Percentiles rank a stretch among this genome's conserved stretches.
These are phyloP conservation scores for Leptopilina boulardi DNA, from an alignment of 1,140 invertebrate genomes.

Conservation along the genomic window DNA sequence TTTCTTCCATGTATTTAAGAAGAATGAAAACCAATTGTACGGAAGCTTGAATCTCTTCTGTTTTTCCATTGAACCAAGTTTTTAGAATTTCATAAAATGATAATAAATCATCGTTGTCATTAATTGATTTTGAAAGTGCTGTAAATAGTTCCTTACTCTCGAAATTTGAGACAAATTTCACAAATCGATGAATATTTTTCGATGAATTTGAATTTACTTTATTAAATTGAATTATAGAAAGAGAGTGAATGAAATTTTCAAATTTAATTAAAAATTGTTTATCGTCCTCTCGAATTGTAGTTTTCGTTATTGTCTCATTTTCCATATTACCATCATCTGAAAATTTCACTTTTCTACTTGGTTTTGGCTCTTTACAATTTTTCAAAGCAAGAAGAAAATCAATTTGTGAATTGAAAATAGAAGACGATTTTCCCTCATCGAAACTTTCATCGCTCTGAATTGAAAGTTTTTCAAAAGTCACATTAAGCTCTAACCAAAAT, in stretches of 20 bases:
- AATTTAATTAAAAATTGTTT: conserved; percentile 67
- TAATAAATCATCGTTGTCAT: conserved; percentile 64
- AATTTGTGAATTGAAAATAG: conserved; percentile 47
- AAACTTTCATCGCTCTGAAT: background rate
- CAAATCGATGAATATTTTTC: conserved; percentile 69
- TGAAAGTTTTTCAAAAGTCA: conserved; percentile 67
- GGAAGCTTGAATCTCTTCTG: conserved; percentile 71
- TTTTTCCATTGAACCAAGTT: conserved; percentile 71
- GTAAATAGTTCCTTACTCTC: conserved; percentile 71
- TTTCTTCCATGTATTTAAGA: conserved; percentile 73
- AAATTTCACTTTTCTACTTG: conserved; percentile 66
- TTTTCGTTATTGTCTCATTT: conserved; percentile 29
- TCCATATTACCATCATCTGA: conserved; percentile 52
- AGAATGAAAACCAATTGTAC: conserved; percentile 80
- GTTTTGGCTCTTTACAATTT: conserved; percentile 41
- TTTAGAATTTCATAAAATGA: conserved; percentile 76
- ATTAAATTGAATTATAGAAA: conserved; percentile 76
- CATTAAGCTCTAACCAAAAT: conserved; percentile 77
- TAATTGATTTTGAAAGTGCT: conserved; percentile 62
- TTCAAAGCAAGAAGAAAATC: conserved; percentile 68
- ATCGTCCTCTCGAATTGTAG: conserved; percentile 45
- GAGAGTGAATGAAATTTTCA: conserved; percentile 73
- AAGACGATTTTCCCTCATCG: background rate
- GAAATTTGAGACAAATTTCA: conserved; percentile 72
- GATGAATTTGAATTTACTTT: conserved; percentile 67